Evolutionary conservation across 2,888 invertebrate genomes (phyloP).

Genomic region (Glaucopsyche alexis): DNA sequence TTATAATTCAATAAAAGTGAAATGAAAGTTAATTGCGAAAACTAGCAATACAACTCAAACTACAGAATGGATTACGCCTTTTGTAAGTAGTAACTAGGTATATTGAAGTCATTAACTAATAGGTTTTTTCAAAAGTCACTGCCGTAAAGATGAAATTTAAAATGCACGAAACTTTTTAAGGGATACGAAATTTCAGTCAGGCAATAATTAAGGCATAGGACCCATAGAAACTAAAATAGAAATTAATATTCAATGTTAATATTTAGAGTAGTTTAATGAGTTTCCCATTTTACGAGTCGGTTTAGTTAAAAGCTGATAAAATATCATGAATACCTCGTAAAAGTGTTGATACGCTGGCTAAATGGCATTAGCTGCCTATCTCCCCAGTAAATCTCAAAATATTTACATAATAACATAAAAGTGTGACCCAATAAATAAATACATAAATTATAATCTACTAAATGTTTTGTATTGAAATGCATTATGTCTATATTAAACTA

Average conservation of each 20-base stretch:
- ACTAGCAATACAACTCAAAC: no score
- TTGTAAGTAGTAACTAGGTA: no score
- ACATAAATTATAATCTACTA: not conserved
- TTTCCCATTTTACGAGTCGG: slow-evolving; percentile 20
- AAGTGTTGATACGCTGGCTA: slow-evolving; percentile 15
- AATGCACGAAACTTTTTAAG: not conserved
- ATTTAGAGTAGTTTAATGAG: slow-evolving; percentile 12
- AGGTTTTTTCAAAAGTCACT: no score
- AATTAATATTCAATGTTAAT: slow-evolving; percentile 6
- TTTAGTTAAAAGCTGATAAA: slow-evolving; percentile 26
- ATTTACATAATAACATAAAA: slow-evolving; percentile 21
- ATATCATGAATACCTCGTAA: slow-evolving; percentile 20
- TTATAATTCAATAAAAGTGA: no score
- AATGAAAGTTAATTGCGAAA: no score
- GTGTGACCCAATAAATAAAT: slow-evolving; percentile 23
- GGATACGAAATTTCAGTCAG: not conserved
- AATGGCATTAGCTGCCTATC: slow-evolving; percentile 21
- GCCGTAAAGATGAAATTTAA: no score
- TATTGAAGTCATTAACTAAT: no score
- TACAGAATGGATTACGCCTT: no score
- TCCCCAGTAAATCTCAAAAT: slow-evolving; percentile 5
- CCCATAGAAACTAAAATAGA: not conserved
- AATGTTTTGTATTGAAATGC: not conserved
- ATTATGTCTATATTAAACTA: no score
- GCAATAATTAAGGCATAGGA: not conserved